Percentiles rank a stretch among this genome's conserved stretches.
phyloP scores from a whole-genome alignment of 2,113 vertebrate species.

The Lepidiolamprologus cunningtoni region DNA sequence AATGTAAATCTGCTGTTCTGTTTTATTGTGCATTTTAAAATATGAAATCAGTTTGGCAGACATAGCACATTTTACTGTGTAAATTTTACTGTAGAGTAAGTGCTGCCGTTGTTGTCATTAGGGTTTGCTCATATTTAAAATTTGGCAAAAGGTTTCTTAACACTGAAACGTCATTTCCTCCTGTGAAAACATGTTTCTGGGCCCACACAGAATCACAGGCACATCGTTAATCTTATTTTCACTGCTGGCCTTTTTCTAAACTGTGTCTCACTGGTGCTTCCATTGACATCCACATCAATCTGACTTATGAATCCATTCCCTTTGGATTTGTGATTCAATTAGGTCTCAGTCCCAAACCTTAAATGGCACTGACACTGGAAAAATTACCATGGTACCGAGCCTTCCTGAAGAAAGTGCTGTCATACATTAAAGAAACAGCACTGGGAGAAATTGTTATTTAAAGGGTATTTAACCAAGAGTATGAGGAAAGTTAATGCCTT shows the following conservation, averaged over 20 bases:
- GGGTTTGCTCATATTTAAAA: not conserved
- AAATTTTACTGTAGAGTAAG: not conserved
- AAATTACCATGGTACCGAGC: accelerated
- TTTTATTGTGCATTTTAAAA: not conserved
- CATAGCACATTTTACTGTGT: not conserved
- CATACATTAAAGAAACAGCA: not conserved
- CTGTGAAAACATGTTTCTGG: not conserved
- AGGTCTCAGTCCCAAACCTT: not conserved
- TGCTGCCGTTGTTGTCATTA: not conserved
- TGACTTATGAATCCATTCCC: not conserved
- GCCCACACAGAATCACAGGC: not conserved
- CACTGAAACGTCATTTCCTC: not conserved
- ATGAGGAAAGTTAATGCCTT: not conserved
- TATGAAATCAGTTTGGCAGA: not conserved
- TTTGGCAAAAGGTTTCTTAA: not conserved
- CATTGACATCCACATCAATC: not conserved
- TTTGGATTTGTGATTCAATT: not conserved
- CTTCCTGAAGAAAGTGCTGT: not conserved
- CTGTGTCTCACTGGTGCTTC: not conserved
- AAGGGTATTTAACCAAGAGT: not conserved
- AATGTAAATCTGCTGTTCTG: not conserved
- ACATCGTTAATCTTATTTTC: not conserved
- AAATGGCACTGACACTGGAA: not conserved
- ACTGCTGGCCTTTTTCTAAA: not conserved
- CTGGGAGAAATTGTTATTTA: not conserved